Evolutionary conservation across 2,113 vertebrate species (phyloP).

Genomic region (Ammodytes marinus): DNA sequence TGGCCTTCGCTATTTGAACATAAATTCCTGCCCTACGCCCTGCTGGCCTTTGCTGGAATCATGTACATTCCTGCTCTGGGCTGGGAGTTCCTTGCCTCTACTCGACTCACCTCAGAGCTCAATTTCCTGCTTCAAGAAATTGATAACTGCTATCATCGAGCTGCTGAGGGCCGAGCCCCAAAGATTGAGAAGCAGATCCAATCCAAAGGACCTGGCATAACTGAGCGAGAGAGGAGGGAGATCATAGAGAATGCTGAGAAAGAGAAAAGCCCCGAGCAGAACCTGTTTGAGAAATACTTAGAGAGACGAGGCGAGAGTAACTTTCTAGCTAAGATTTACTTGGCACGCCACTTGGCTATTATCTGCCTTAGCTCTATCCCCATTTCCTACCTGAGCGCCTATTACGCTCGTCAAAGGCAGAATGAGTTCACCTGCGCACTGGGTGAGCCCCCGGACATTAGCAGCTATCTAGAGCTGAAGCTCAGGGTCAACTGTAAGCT

Average conservation of each 20-base stretch:
- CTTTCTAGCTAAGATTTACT: slow-evolving; percentile 96
- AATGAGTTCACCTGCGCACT: slow-evolving; percentile 97
- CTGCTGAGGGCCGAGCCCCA: slow-evolving; percentile 96
- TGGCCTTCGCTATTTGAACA: slow-evolving; percentile 97
- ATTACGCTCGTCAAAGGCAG: slow-evolving; percentile 96
- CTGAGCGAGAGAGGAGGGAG: slow-evolving; percentile 93
- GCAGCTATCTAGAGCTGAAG: slow-evolving; percentile 86
- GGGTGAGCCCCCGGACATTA: slow-evolving; percentile 92
- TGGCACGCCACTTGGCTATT: slow-evolving; percentile 94
- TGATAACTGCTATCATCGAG: slow-evolving; percentile 99
- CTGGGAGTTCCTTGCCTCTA: slow-evolving; percentile 98
- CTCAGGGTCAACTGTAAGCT: slow-evolving; percentile 96
- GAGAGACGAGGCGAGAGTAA: slow-evolving; percentile 97
- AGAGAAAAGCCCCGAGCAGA: slow-evolving; percentile 99
- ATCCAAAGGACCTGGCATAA: slow-evolving; percentile 97
- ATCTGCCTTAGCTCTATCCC: slow-evolving; percentile 97
- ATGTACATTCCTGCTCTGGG: slow-evolving; percentile 98
- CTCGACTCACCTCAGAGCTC: slow-evolving; percentile 98
- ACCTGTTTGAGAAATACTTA: slow-evolving; percentile 98
- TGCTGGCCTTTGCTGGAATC: slow-evolving; percentile 97
- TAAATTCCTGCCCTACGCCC: slow-evolving; percentile 98
- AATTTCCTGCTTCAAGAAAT: slow-evolving; percentile 99
- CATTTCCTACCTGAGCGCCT: slow-evolving; percentile 95
- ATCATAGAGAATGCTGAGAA: slow-evolving; percentile 99
- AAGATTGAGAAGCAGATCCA: slow-evolving; percentile 99